A percentile compares a stretch with the other conserved stretches of the same genome.
These are phyloP conservation scores for Triops cancriformis DNA, from an alignment of 1,140 invertebrate genomes.

Conservation along the genomic window DNA sequence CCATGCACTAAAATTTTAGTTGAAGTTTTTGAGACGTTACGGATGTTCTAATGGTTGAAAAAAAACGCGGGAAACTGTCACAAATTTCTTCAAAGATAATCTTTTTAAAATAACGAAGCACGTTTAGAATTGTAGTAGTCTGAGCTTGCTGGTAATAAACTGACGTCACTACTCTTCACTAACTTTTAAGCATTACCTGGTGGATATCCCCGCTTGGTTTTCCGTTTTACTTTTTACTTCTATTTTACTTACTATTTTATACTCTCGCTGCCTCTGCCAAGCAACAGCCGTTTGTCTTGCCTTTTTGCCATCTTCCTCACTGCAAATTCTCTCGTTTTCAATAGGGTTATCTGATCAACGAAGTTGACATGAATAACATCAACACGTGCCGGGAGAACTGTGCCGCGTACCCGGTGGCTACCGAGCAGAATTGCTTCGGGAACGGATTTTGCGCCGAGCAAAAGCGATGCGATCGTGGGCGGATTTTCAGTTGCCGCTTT, in stretches of 20 bases:
- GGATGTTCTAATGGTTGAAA: no score
- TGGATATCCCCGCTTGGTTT: not conserved
- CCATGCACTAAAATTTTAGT: no score
- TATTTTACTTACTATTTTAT: no score
- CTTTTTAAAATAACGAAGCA: no score
- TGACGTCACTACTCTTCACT: no score
- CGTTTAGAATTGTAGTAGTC: no score
- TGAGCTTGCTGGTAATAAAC: no score
- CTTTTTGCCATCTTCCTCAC: not conserved
- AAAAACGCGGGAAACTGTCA: no score
- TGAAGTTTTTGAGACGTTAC: no score
- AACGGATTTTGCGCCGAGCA: slow-evolving; percentile 59
- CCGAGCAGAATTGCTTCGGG: slow-evolving; percentile 59
- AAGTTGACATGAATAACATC: slow-evolving; percentile 69
- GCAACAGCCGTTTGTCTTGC: not conserved
- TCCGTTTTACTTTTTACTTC: not conserved
- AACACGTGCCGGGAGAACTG: slow-evolving; percentile 72
- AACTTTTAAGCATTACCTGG: no score
- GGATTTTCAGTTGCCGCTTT: slow-evolving; percentile 62
- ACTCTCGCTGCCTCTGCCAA: not conserved
- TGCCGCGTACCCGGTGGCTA: slow-evolving; percentile 54
- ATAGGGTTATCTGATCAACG: slow-evolving; percentile 77
- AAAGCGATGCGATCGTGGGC: slow-evolving; percentile 58
- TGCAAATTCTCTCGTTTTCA: slow-evolving; percentile 12
- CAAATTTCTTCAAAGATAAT: no score